These are phyloP conservation scores for Cottoperca gobio DNA, from an alignment of 2,797 vertebrate species.

Conservation along the genomic window DNA sequence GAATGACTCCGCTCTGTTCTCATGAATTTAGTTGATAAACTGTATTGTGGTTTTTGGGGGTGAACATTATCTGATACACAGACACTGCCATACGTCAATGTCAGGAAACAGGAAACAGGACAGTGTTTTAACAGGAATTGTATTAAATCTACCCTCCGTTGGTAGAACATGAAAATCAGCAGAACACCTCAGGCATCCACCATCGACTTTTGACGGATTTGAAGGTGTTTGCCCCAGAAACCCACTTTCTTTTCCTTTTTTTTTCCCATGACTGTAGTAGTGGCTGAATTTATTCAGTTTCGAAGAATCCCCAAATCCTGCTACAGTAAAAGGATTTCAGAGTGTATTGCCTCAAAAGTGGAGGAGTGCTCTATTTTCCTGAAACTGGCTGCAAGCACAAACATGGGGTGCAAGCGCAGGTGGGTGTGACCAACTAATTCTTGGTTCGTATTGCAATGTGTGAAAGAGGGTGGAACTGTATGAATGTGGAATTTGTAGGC, in stretches of 20 bases:
- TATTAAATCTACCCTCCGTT: neutral
- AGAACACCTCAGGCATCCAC: neutral
- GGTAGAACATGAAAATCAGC: no score
- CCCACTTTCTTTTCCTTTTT: conserved; percentile 27
- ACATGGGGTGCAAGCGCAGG: neutral
- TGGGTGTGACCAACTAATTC: conserved; percentile 23
- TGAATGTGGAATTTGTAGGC: conserved; percentile 24
- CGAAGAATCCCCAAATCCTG: conserved; percentile 17
- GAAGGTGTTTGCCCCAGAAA: conserved; percentile 27
- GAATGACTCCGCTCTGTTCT: neutral
- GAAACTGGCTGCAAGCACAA: neutral
- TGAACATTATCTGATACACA: conserved; percentile 24
- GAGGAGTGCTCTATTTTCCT: neutral
- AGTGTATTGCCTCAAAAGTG: neutral
- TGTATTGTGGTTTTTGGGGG: neutral
- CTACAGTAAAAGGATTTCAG: conserved; percentile 25
- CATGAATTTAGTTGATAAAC: conserved; percentile 11
- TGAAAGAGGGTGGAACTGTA: conserved; percentile 13
- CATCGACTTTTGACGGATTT: conserved; percentile 39
- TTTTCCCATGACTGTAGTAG: neutral
- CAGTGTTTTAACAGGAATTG: neutral
- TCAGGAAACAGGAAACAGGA: neutral
- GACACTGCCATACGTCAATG: conserved; percentile 20
- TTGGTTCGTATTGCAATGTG: neutral
- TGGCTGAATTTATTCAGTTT: conserved; percentile 22